Evolutionary conservation across 2,797 vertebrate species (phyloP).

Genomic region (Tokudaia tokunoshimensis): DNA sequence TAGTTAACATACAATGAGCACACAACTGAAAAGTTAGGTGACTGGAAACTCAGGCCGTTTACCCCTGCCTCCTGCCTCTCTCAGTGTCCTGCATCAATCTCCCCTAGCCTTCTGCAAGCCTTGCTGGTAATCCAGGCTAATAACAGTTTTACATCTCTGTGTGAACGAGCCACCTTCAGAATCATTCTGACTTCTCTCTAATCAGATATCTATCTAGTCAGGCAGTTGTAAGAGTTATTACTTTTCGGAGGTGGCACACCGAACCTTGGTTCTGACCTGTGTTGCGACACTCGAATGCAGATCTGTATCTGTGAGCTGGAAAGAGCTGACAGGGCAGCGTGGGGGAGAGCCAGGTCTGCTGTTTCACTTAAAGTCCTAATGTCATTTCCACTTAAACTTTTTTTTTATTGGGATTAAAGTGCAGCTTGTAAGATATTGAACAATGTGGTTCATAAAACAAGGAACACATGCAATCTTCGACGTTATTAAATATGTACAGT

Average conservation of each 20-base stretch:
- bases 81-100: slow-evolving; percentile 43
- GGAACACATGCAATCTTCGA: slow-evolving; percentile 72
- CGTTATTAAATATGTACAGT: slow-evolving; percentile 79
- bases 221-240: slow-evolving; percentile 86
- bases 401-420: slow-evolving; percentile 82
- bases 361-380: slow-evolving; percentile 81
- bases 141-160: slow-evolving; percentile 64
- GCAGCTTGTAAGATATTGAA: slow-evolving; percentile 78
- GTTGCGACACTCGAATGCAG: slow-evolving; percentile 79
- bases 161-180: slow-evolving; percentile 75
- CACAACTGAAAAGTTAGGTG: slow-evolving; percentile 86
- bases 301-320: slow-evolving; percentile 77
- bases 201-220: slow-evolving; percentile 84
- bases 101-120: background rate
- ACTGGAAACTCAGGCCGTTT: slow-evolving; percentile 79
- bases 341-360: slow-evolving; percentile 64
- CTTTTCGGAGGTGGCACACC: slow-evolving; percentile 83
- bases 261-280: slow-evolving; percentile 79
- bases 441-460: slow-evolving; percentile 76
- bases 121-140: slow-evolving; percentile 60
- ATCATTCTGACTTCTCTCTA: slow-evolving; percentile 79
- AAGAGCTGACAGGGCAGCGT: slow-evolving; percentile 74
- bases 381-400: slow-evolving; percentile 84
- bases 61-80: slow-evolving; percentile 65
- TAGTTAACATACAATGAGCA: slow-evolving; percentile 88